Conservation (phyloP, 2,888 invertebrate species). For the Rhagium mordax region DNA sequence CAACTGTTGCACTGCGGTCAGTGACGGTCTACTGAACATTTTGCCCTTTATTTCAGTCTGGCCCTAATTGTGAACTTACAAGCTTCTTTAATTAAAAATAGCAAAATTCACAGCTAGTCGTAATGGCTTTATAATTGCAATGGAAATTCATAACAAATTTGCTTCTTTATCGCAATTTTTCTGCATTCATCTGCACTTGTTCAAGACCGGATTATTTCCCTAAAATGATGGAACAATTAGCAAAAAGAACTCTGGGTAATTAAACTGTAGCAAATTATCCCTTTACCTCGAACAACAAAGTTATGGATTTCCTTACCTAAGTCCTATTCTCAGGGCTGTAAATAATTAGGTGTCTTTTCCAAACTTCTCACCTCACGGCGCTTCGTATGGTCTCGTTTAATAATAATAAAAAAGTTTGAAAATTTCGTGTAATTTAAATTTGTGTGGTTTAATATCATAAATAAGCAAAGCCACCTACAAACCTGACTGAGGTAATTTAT, state of each 20-base stretch:
- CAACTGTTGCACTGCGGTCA: constrained; percentile 65
- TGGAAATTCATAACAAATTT: constrained; percentile 17
- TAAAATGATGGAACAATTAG: neutral
- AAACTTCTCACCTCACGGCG: no score
- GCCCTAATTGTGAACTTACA: constrained; percentile 41
- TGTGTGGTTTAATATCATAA: no score
- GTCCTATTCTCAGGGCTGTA: no score
- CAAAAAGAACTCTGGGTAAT: neutral
- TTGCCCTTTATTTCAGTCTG: constrained; percentile 36
- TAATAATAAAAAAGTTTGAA: no score
- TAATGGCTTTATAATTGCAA: constrained; percentile 25
- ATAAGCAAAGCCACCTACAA: no score
- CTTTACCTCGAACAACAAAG: no score
- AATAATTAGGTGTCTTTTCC: no score
- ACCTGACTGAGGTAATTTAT: no score
- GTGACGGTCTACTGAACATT: constrained; percentile 53
- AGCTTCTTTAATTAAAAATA: constrained; percentile 44
- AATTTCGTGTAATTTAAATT: no score
- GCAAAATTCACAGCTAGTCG: constrained; percentile 32
- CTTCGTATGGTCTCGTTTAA: no score
- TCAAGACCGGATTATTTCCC: neutral
- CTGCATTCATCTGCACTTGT: neutral
- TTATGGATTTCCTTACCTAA: no score
- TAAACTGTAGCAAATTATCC: no score
- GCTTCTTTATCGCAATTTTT: constrained; percentile 1